These are phyloP conservation scores for Drosophila murphyi DNA, from an alignment of 1,140 invertebrate species.

Conservation along the genomic window DNA sequence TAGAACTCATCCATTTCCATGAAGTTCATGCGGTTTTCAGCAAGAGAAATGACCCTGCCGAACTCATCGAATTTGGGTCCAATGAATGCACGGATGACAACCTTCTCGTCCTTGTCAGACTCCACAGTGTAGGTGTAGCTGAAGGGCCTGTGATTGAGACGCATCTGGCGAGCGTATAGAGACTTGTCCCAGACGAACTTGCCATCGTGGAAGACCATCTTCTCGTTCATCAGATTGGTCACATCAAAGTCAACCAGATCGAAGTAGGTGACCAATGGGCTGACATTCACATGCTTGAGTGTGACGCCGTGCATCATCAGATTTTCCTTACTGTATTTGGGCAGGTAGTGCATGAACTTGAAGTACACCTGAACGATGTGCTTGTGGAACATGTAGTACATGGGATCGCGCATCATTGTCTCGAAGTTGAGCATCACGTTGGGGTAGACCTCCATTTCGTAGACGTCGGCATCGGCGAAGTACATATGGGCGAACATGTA, in stretches of 20 bases:
- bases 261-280: constrained; percentile 85
- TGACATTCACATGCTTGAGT: too few species aligned
- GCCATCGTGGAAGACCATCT: constrained; percentile 84
- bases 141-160: constrained; percentile 86
- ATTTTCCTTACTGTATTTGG: constrained; percentile 87
- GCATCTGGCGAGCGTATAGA: constrained; percentile 86
- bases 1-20: constrained; percentile 85
- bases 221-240: constrained; percentile 75
- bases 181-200: constrained; percentile 80
- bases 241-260: constrained; percentile 80
- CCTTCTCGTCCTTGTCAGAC: constrained; percentile 83
- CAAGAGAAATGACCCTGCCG: constrained; percentile 85
- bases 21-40: constrained; percentile 86
- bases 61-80: constrained; percentile 85
- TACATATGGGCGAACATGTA: constrained; percentile 79
- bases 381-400: constrained; percentile 88
- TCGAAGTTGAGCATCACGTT: constrained; percentile 86
- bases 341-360: constrained; percentile 86
- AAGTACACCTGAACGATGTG: constrained; percentile 86
- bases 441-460: constrained; percentile 84
- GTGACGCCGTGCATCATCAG: constrained; percentile 86
- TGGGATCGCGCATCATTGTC: constrained; percentile 88
- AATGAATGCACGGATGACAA: constrained; percentile 72
- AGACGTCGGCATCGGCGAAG: constrained; percentile 69
- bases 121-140: constrained; percentile 84